Percentiles rank a stretch among this genome's conserved stretches.
Evolutionary conservation across 2,797 vertebrate genomes (phyloP).

Genomic region (Etheostoma perlongum): DNA sequence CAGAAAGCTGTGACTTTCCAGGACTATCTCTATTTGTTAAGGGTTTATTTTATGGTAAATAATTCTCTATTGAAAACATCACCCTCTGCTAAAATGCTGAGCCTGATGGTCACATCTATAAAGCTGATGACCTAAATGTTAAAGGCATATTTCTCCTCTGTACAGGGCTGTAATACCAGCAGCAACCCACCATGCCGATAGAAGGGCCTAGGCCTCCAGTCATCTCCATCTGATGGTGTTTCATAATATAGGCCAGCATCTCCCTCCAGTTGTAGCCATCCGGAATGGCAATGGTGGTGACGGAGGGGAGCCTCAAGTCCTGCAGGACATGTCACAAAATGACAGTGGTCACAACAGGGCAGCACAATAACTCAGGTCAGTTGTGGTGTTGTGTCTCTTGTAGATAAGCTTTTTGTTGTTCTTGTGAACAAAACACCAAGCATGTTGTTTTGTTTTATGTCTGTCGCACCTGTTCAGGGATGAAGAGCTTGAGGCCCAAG

Average conservation of each 20-base stretch:
- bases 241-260: slow-evolving; percentile 88
- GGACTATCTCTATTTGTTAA: not conserved
- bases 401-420: not conserved
- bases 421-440: not conserved
- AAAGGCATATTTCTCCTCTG: not conserved
- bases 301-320: slow-evolving; percentile 91
- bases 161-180: not conserved
- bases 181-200: slow-evolving; percentile 87
- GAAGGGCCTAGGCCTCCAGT: slow-evolving; percentile 93
- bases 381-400: not conserved
- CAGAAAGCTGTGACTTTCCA: slow-evolving; percentile 16
- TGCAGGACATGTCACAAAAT: slow-evolving; percentile 63
- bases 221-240: slow-evolving; percentile 90
- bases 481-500: slow-evolving; percentile 92
- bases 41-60: not conserved
- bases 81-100: not conserved
- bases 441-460: not conserved
- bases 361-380: not conserved
- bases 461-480: slow-evolving; percentile 89
- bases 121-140: not conserved
- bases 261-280: slow-evolving; percentile 91
- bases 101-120: not conserved
- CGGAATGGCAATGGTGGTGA: slow-evolving; percentile 91
- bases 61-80: not conserved
- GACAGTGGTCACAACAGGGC: not conserved